A percentile compares a stretch with the other conserved stretches of the same genome.
Evolutionary conservation across 2,888 invertebrate species (phyloP).

Genomic region (Parelbella ahira): DNA sequence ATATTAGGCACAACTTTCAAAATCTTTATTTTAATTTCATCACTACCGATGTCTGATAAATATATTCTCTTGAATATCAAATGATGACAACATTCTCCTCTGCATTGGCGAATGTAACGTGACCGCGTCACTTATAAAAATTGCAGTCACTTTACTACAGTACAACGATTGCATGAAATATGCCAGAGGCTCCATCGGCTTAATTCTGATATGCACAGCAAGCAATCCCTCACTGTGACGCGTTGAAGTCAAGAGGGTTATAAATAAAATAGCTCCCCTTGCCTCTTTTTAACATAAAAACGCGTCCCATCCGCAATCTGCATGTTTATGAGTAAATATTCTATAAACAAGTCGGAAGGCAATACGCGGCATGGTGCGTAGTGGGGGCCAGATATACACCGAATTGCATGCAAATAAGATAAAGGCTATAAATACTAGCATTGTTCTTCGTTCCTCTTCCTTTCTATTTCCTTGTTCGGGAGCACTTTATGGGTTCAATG

Average conservation of each 20-base stretch:
- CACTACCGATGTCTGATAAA: no score
- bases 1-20: no score
- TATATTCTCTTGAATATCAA: no score
- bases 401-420: slow-evolving; percentile 79
- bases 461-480: slow-evolving; percentile 49
- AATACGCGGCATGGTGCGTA: slow-evolving; percentile 48
- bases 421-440: slow-evolving; percentile 67
- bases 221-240: slow-evolving; percentile 61
- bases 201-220: slow-evolving; percentile 46
- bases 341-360: slow-evolving; percentile 72
- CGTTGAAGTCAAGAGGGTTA: slow-evolving; percentile 71
- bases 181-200: slow-evolving; percentile 19
- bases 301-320: slow-evolving; percentile 78
- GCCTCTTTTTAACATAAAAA: slow-evolving; percentile 77
- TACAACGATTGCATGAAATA: slow-evolving; percentile 17
- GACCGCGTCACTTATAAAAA: slow-evolving; percentile 21
- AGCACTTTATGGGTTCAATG: slow-evolving; percentile 52
- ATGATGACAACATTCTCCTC: slow-evolving; percentile 4
- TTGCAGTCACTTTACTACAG: background rate
- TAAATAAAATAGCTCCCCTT: slow-evolving; percentile 77
- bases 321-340: slow-evolving; percentile 80
- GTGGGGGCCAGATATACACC: slow-evolving; percentile 64
- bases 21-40: no score
- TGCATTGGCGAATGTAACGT: slow-evolving; percentile 7
- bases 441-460: slow-evolving; percentile 48